Evolutionary conservation across 2,888 invertebrate genomes (phyloP).

Genomic region (Leptopilina drosophilae): DNA sequence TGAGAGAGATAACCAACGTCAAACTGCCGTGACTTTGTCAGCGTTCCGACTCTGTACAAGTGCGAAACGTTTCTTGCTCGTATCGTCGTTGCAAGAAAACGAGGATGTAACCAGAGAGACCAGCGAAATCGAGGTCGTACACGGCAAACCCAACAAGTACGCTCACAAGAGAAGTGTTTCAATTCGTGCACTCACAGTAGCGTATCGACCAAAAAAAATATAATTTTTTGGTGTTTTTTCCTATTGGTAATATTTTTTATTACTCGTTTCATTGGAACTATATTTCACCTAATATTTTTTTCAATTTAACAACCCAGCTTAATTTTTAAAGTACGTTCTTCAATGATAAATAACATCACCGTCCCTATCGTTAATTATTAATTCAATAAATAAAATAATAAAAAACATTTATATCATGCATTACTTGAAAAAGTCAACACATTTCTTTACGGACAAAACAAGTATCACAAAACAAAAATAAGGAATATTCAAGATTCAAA

Average conservation of each 20-base stretch:
- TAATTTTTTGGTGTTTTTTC: neutral
- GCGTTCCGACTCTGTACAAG: slow-evolving; percentile 67
- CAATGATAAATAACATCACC: too few species aligned
- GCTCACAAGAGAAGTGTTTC: slow-evolving; percentile 34
- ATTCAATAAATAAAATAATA: too few species aligned
- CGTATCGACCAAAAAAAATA: slow-evolving; percentile 13
- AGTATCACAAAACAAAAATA: neutral
- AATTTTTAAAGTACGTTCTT: too few species aligned
- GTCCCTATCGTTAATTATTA: too few species aligned
- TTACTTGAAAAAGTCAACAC: too few species aligned
- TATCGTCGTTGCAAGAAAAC: slow-evolving; percentile 65
- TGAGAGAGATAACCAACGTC: slow-evolving; percentile 57
- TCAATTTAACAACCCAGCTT: too few species aligned
- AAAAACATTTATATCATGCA: too few species aligned
- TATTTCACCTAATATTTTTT: too few species aligned
- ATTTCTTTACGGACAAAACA: neutral
- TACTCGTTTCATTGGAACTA: too few species aligned
- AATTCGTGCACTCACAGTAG: slow-evolving; percentile 30
- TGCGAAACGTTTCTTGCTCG: slow-evolving; percentile 66
- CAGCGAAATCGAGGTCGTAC: slow-evolving; percentile 54
- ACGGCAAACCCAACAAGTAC: slow-evolving; percentile 29
- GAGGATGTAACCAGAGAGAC: slow-evolving; percentile 56
- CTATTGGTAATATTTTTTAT: neutral
- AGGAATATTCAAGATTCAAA: neutral
- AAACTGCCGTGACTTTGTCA: slow-evolving; percentile 71